phyloP scores from a whole-genome alignment of 2,113 vertebrate species.

The Sciurus niger region DNA sequence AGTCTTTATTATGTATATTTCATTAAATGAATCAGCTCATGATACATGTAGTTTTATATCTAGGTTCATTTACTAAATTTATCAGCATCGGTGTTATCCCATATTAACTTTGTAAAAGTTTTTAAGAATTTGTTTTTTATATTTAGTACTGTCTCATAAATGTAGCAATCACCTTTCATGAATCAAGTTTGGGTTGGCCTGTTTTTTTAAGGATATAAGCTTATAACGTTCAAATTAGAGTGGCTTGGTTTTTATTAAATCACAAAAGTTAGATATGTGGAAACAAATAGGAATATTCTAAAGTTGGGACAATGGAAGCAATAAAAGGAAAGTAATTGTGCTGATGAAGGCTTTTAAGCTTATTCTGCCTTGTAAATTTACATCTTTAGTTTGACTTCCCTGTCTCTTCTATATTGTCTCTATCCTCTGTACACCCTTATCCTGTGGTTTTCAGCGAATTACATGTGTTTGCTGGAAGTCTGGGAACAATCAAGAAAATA shows the following conservation, averaged over 20 bases:
- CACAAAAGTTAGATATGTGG: neutral
- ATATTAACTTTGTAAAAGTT: constrained; percentile 35
- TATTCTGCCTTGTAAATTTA: neutral
- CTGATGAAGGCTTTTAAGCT: neutral
- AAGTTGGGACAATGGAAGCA: neutral
- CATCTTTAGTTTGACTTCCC: neutral
- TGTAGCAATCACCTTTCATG: neutral
- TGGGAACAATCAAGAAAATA: constrained; percentile 38
- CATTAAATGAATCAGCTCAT: constrained; percentile 8
- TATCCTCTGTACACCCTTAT: neutral
- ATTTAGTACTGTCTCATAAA: neutral
- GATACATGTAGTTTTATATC: constrained; percentile 29
- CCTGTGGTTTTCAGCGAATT: constrained; percentile 3
- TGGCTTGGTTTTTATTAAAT: constrained; percentile 46
- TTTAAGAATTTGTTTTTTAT: constrained; percentile 27
- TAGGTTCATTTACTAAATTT: constrained; percentile 5
- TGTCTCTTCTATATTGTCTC: neutral
- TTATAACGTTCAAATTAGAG: neutral
- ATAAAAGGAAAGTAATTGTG: neutral
- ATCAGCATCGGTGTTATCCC: neutral
- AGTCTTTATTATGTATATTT: neutral
- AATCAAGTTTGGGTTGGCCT: constrained; percentile 29
- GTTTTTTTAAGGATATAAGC: constrained; percentile 7
- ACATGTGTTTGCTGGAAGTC: neutral
- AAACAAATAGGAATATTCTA: neutral